Evolutionary conservation across 2,113 vertebrate genomes (phyloP), one percentile per base, ranked within the genome.

Genomic region (Arvicanthis niloticus): DNA sequence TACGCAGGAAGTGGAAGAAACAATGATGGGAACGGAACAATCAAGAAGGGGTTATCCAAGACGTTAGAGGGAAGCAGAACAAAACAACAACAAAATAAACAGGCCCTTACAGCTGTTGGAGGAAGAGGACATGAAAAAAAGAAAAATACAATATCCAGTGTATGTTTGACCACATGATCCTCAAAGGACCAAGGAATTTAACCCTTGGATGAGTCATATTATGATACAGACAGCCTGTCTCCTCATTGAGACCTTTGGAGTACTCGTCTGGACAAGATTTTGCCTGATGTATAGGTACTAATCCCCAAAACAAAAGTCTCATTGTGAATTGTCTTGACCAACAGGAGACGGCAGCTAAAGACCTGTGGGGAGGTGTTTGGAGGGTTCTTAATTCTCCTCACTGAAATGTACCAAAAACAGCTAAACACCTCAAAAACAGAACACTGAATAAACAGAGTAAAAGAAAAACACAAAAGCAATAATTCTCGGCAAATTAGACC

Each of bases 261-360:
- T 73, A 95, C 37, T 45, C 67, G 70, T 75, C 40, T 60, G 42
- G 90, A 90, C 65, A 94, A 85, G 62, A 45, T 92, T 91, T 92
- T 91, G 56, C 88, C 42, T 91, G 84, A 48, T 82, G 76, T 85
- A 70, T 82, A 37, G 29, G 60, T 34, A 89, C 78, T 68, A 91
- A 96, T 89, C 40, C 80, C 91, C 65, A 91, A 89, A 90, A 93
- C 45, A 89, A 92, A 96, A 60, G 56, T 87, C 84, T 96, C 81
- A 9, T 68, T 89, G 67, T 95, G 90, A 96, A 90, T 95, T 96
- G 93, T 90, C 94, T 88, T 96, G 89, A 96, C 77, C 96, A 97
- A 97, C 85, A 97, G 93, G 91, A 95, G 97, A 97, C 51, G 95
- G 6, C 72, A 92, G 75, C 96, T 89, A 96, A 94, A 93, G 60